Evolutionary conservation across 2,888 invertebrate genomes (phyloP).

Genomic region (Hypsopygia costalis): DNA sequence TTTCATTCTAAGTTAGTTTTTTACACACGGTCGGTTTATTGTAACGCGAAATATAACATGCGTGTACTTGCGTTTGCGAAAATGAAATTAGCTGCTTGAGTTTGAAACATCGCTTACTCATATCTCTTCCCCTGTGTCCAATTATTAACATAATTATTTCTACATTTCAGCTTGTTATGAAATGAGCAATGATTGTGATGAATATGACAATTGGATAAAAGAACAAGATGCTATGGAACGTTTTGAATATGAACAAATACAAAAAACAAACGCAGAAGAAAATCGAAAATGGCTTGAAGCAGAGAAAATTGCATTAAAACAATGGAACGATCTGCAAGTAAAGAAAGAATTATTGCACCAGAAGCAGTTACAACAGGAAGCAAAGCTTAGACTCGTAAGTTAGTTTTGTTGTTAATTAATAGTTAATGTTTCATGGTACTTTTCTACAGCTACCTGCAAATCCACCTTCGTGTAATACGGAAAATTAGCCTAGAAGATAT

Average conservation of each 20-base stretch:
- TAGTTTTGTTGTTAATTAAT: not conserved
- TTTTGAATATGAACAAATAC: conserved; percentile 76
- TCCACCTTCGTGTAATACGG: too few relatives aligned
- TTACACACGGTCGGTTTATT: too few relatives aligned
- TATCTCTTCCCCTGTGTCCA: conserved; percentile 14
- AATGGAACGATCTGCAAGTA: conserved; percentile 82
- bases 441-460: too few relatives aligned
- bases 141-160: too few relatives aligned
- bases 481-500: too few relatives aligned
- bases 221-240: conserved; percentile 76
- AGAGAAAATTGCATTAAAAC: conserved; percentile 82
- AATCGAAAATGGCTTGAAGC: conserved; percentile 85
- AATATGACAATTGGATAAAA: conserved; percentile 73
- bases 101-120: too few relatives aligned
- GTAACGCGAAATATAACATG: too few relatives aligned
- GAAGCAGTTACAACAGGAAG: conserved; percentile 81
- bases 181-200: conserved; percentile 28
- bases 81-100: too few relatives aligned
- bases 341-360: conserved; percentile 77
- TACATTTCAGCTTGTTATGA: conserved; percentile 20
- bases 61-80: too few relatives aligned
- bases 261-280: conserved; percentile 72
- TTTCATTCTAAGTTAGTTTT: too few relatives aligned
- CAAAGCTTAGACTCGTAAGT: conserved; percentile 68
- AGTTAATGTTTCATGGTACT: too few relatives aligned